These are phyloP conservation scores for Mallotus villosus DNA, from an alignment of 2,797 vertebrate species.

Conservation along the genomic window DNA sequence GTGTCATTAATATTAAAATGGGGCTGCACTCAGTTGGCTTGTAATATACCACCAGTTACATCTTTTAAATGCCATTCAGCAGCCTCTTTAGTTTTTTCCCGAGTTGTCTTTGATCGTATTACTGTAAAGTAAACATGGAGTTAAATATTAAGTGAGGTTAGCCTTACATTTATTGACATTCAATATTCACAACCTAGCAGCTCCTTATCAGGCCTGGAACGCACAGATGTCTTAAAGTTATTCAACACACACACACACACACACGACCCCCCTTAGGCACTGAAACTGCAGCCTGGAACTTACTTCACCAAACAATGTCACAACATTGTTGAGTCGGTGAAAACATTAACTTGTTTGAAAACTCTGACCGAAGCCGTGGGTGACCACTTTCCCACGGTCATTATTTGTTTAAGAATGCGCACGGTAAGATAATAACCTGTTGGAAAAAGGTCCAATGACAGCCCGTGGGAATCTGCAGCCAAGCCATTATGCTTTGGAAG, in stretches of 20 bases:
- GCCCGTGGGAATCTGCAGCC: constrained; percentile 80
- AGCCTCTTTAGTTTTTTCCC: too few species aligned
- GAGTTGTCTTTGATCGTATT: background rate
- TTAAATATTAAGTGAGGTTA: background rate
- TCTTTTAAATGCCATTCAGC: too few species aligned
- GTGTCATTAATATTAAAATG: too few species aligned
- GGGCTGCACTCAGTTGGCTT: too few species aligned
- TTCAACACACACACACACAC: background rate
- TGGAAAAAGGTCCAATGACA: constrained; percentile 35
- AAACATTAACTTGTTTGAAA: constrained; percentile 66
- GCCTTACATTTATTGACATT: background rate
- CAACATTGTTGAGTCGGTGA: constrained; percentile 38
- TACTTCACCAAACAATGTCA: constrained; percentile 32
- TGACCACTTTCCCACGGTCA: constrained; percentile 79
- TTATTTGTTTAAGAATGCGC: constrained; percentile 69
- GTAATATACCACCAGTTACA: too few species aligned
- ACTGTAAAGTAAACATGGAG: background rate
- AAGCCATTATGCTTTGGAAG: constrained; percentile 28
- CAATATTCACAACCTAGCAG: background rate
- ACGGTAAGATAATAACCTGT: constrained; percentile 64
- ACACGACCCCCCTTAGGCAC: too few species aligned
- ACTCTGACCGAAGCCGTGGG: constrained; percentile 62
- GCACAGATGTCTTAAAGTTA: background rate
- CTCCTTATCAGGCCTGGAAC: background rate
- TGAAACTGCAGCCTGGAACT: constrained; percentile 11